A percentile compares a stretch with the other conserved stretches of the same genome.
Evolutionary conservation across 1,140 invertebrate species (phyloP).

Genomic region (Eupristina koningsbergeri): DNA sequence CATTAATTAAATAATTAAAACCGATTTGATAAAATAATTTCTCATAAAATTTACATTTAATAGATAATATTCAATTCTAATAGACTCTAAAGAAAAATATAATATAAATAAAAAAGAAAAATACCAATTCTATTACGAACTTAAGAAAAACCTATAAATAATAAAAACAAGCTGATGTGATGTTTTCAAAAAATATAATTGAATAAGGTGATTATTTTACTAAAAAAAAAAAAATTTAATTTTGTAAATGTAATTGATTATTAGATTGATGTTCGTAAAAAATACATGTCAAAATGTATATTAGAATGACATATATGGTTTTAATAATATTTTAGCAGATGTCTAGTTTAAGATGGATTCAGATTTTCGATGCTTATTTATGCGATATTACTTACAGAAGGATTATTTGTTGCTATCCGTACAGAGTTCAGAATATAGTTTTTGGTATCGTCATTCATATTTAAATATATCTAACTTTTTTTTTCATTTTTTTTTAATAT

Average conservation of each 20-base stretch:
- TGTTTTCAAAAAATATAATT: background rate
- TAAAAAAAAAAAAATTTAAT: background rate
- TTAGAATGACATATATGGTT: constrained; percentile 30
- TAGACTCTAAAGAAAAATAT: background rate
- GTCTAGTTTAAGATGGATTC: constrained; percentile 18
- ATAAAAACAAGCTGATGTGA: background rate
- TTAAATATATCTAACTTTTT: background rate
- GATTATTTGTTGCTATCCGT: constrained; percentile 23
- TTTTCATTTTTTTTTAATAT: too few species aligned
- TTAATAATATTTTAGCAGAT: constrained; percentile 23
- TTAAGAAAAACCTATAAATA: background rate
- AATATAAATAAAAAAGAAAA: too few species aligned
- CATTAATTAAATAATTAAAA: background rate
- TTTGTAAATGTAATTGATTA: constrained; percentile 33
- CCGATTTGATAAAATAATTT: background rate
- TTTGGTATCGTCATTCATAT: background rate
- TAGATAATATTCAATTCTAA: background rate
- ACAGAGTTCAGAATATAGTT: constrained; percentile 7
- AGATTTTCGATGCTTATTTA: constrained; percentile 15
- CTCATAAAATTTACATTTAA: background rate
- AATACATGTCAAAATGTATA: constrained; percentile 9
- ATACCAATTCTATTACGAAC: background rate
- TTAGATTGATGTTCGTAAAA: constrained; percentile 20
- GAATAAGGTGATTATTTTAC: background rate
- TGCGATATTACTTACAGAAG: constrained; percentile 38